A percentile compares a stretch with the other conserved stretches of the same genome.
These are phyloP conservation scores for Alviniconcha strummeri DNA, from an alignment of 2,888 invertebrate species.

Conservation along the genomic window DNA sequence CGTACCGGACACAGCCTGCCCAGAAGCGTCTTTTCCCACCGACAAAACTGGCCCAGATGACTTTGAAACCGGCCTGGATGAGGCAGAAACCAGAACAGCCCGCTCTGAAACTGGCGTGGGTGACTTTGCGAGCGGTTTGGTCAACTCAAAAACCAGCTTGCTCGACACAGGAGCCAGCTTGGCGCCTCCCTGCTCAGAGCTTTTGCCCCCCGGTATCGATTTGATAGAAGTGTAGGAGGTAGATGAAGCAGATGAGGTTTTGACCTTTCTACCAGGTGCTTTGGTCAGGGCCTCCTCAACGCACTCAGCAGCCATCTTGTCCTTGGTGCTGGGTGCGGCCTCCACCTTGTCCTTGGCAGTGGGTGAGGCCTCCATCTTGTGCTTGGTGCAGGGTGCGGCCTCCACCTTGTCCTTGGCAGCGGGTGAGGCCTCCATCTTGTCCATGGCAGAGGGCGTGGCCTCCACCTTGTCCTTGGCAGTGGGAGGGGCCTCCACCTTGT, in stretches of 20 bases:
- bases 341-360: neutral
- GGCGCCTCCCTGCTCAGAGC: too few species aligned
- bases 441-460: neutral
- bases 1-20: too few species aligned
- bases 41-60: neutral
- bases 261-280: too few species aligned
- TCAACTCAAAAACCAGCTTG: too few species aligned
- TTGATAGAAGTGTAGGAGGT: too few species aligned
- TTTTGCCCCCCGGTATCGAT: too few species aligned
- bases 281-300: neutral
- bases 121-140: too few species aligned
- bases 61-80: neutral
- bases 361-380: too few species aligned
- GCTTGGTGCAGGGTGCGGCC: neutral
- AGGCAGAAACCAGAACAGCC: neutral
- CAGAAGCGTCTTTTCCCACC: too few species aligned
- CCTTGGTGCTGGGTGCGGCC: neutral
- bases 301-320: neutral
- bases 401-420: neutral
- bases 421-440: neutral
- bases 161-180: too few species aligned
- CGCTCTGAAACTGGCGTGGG: neutral
- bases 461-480: neutral
- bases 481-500: neutral
- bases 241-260: too few species aligned